Base-by-base conservation (phyloP, 1,140 invertebrate species). In the Nasonia giraulti region DNA sequence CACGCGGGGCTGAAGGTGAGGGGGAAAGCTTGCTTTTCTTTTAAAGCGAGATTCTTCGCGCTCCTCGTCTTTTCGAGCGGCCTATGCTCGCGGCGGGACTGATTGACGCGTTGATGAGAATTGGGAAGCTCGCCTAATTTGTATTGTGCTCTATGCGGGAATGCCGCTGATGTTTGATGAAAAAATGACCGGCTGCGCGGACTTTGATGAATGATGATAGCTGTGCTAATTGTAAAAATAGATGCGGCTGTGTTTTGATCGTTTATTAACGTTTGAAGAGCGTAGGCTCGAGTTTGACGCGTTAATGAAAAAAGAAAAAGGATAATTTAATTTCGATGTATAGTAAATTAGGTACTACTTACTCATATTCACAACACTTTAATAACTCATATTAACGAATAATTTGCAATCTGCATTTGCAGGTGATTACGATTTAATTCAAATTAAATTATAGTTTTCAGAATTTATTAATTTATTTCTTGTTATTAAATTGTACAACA, bases 51-150 rank as follows among this genome's bases (percentile, higher is more conserved):
- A 66, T 74, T 40, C 7, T 17, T 10, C 17, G 14, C 37, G 27
- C 1, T 44, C 55, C 55, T 62, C 4, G 55, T 62, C 20, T 62
- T 62, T 33, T 71, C 17, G 62, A 66, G 14, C 14, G 4, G 37
- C 20, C 55, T 14, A 6, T 4, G 23, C 23, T 27, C 12, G 20
- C 20, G 40, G 11, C 4, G 7, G 17, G 27, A 27, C 47, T 78
- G 82, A 84, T 79, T 84, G 82, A 84, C 82, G 27, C 8, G 76
- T 62, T n/a, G 76, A 79, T 79, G 76, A 84, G 76, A 84, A 79
- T 79, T 71, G 47, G 55, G 55, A 62, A 20, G 55, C 2, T 62
- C 55, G 79, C 27, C 47, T 33, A 50, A 82, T 50, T 82, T 44
- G 62, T 69, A 80, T 80, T 80, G 66, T 69, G 17, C 10, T 20